These are phyloP conservation scores for Drosophila obscura DNA, from an alignment of 1,140 invertebrate species.

Conservation along the genomic window DNA sequence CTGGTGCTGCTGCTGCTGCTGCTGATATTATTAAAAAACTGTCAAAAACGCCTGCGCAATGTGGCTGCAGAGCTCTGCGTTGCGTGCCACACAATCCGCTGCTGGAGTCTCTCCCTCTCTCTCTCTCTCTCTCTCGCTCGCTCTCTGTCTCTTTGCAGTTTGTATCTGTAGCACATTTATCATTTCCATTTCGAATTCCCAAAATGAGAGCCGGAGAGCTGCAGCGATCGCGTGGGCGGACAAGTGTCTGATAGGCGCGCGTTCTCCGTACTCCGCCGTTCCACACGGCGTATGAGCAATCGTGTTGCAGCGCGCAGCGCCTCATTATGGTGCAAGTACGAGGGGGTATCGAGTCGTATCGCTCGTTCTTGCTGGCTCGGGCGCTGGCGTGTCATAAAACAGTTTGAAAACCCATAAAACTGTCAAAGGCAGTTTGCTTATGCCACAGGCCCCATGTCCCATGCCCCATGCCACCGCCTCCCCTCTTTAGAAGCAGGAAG, in stretches of 20 bases:
- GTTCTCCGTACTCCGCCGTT: constrained; percentile 29
- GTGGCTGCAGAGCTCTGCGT: constrained; percentile 44
- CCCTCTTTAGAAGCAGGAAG: constrained; percentile 27
- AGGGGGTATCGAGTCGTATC: neutral
- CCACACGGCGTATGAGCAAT: constrained; percentile 79
- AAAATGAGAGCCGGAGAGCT: constrained; percentile 63
- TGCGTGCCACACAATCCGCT: constrained; percentile 26
- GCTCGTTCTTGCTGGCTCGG: constrained; percentile 25
- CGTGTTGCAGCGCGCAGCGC: constrained; percentile 29
- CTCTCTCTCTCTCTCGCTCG: constrained; percentile 5
- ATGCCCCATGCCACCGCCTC: constrained; percentile 15
- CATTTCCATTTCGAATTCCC: constrained; percentile 76
- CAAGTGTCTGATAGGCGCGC: constrained; percentile 76
- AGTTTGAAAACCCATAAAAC: constrained; percentile 82
- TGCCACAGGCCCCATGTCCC: constrained; percentile 57
- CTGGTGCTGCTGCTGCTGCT: constrained; percentile 4
- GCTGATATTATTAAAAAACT: constrained; percentile 82
- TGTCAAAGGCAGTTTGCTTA: constrained; percentile 69
- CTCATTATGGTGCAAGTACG: constrained; percentile 69
- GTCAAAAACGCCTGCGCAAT: constrained; percentile 80
- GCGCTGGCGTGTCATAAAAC: constrained; percentile 72
- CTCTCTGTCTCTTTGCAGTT: constrained; percentile 9
- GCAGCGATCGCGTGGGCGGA: constrained; percentile 57
- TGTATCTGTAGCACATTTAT: constrained; percentile 79
- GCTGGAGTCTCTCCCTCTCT: neutral